These are phyloP conservation scores for Ophion slaviceki DNA, from an alignment of 2,888 invertebrate species.

Conservation along the genomic window DNA sequence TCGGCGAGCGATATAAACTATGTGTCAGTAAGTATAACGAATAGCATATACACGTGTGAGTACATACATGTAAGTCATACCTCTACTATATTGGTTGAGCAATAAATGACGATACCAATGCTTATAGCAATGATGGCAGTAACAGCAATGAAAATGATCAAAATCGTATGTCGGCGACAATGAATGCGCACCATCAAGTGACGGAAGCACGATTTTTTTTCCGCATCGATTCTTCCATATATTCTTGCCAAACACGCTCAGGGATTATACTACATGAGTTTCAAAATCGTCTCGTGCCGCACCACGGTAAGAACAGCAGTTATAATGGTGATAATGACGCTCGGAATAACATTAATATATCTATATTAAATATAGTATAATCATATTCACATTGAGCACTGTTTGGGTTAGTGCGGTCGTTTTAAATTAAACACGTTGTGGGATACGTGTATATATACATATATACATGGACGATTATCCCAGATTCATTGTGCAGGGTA, in stretches of 20 bases:
- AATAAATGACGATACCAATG: slow-evolving; percentile 27
- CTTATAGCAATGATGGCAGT: slow-evolving; percentile 44
- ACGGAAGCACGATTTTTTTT: slow-evolving; percentile 22
- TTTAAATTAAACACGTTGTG: slow-evolving; percentile 24
- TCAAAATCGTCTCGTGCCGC: slow-evolving; percentile 43
- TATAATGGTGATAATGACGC: slow-evolving; percentile 57
- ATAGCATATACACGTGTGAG: slow-evolving; percentile 10
- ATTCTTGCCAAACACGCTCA: not conserved
- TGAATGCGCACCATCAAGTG: slow-evolving; percentile 40
- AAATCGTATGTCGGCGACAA: slow-evolving; percentile 41
- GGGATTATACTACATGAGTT: not conserved
- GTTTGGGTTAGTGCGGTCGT: slow-evolving; percentile 46
- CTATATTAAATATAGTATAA: not conserved
- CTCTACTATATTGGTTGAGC: slow-evolving; percentile 26
- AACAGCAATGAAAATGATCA: slow-evolving; percentile 6
- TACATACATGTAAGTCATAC: slow-evolving; percentile 12
- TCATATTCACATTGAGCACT: slow-evolving; percentile 69
- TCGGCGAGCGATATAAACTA: slow-evolving; percentile 74
- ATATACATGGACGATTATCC: too few relatives aligned
- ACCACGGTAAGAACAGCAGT: slow-evolving; percentile 67
- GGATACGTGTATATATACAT: slow-evolving; percentile 26
- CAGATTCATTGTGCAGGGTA: too few relatives aligned
- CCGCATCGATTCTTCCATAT: not conserved
- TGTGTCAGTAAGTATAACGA: slow-evolving; percentile 74
- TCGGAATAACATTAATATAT: slow-evolving; percentile 69